Evolutionary conservation across 53 echinoderm and acorn worm genomes (phyloP).

Genomic region (Holothuria scabra): DNA sequence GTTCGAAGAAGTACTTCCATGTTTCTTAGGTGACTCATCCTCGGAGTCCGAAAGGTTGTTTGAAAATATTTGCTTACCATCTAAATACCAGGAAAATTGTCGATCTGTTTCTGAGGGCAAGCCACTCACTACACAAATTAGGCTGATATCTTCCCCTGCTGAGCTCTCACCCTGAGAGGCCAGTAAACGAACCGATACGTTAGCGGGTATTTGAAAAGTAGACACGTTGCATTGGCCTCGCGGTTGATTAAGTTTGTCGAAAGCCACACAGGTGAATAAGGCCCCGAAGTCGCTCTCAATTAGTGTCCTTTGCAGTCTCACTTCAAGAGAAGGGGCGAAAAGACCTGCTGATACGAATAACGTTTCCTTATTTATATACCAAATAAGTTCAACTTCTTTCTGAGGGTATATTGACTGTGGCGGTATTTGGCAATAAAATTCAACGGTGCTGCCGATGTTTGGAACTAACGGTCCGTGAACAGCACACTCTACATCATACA

Average conservation of each 20-base stretch:
- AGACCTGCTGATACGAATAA: conserved; percentile 32
- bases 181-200: conserved; percentile 32
- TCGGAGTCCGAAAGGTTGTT: neutral
- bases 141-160: neutral
- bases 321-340: conserved; percentile 31
- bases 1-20: neutral
- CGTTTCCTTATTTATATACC: conserved; percentile 28
- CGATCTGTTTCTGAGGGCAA: neutral
- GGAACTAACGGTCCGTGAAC: conserved; percentile 33
- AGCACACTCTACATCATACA: conserved; percentile 24
- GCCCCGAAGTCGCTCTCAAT: conserved; percentile 51
- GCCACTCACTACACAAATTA: conserved; percentile 20
- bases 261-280: conserved; percentile 26
- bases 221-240: conserved; percentile 51
- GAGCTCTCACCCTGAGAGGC: conserved; percentile 26
- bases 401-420: conserved; percentile 41
- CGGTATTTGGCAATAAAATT: conserved; percentile 44
- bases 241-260: neutral
- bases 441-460: conserved; percentile 34
- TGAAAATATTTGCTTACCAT: conserved; percentile 12
- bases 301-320: conserved; percentile 31
- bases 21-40: conserved; percentile 8
- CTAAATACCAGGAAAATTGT: conserved; percentile 30
- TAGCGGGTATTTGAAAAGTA: conserved; percentile 6
- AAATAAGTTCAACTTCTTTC: conserved; percentile 43